Evolutionary conservation across 2,797 vertebrate species (phyloP).

Genomic region (Kryptopterus vitreolus): DNA sequence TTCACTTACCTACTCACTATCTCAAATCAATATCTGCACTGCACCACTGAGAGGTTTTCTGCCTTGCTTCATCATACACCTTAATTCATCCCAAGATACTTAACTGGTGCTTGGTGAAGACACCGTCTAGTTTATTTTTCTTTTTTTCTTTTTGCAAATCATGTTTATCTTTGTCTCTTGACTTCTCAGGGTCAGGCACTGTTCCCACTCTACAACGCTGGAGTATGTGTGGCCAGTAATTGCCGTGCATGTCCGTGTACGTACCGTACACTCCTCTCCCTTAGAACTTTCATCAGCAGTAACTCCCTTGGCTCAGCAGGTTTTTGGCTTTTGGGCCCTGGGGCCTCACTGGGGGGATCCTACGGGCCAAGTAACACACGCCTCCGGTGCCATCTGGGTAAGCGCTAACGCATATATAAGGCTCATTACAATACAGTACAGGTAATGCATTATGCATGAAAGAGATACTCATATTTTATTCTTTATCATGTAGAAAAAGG

Average conservation of each 20-base stretch:
- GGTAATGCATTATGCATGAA: not conserved
- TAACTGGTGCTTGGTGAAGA: not conserved
- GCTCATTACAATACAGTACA: no score
- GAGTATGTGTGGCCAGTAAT: conserved; percentile 78
- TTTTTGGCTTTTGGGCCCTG: conserved; percentile 83
- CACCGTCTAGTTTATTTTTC: not conserved
- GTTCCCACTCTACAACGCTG: conserved; percentile 82
- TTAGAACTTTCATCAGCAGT: conserved; percentile 84
- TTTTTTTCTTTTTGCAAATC: not conserved
- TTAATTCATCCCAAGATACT: not conserved
- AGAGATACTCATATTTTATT: not conserved
- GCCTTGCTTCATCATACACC: conserved; percentile 2
- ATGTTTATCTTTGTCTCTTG: conserved; percentile 25
- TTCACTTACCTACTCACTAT: conserved; percentile 2
- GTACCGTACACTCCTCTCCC: conserved; percentile 79
- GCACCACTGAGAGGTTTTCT: conserved; percentile 31
- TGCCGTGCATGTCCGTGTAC: conserved; percentile 81
- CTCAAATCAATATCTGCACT: conserved; percentile 45
- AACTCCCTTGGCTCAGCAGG: conserved; percentile 85
- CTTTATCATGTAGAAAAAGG: not conserved
- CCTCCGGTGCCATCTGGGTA: conserved; percentile 86
- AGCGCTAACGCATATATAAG: conserved; percentile 41
- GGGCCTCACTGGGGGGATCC: conserved; percentile 77
- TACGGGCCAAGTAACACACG: conserved; percentile 86
- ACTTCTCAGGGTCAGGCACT: conserved; percentile 74